These are phyloP conservation scores for Gymnothorax javanicus DNA, from an alignment of 2,797 vertebrate species.

Conservation along the genomic window DNA sequence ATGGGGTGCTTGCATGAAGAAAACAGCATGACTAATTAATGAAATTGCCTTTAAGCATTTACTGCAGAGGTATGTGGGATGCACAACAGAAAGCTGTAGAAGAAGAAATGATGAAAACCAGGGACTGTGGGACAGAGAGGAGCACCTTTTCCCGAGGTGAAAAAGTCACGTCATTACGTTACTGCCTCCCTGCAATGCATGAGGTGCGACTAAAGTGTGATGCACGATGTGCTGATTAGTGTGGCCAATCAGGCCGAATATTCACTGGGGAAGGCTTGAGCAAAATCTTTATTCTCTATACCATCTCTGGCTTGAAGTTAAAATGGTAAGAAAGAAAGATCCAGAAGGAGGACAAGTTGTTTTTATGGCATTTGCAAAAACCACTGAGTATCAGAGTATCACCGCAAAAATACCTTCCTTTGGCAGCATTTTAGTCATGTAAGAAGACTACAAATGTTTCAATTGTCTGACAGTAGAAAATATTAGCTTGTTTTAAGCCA, in stretches of 20 bases:
- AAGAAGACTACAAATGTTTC: too few species aligned
- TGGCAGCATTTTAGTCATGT: too few species aligned
- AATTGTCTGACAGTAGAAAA: too few species aligned
- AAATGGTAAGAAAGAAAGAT: neutral
- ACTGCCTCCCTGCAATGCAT: neutral
- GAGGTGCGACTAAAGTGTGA: neutral
- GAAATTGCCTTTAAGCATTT: neutral
- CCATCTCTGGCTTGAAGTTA: too few species aligned
- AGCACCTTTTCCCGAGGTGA: too few species aligned
- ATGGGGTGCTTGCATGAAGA: neutral
- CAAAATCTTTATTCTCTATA: too few species aligned
- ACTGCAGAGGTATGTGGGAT: neutral
- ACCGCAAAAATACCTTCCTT: too few species aligned
- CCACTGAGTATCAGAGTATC: too few species aligned
- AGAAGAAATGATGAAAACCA: neutral
- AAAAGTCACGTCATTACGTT: neutral
- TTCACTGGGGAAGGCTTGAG: neutral
- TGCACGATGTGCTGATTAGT: neutral
- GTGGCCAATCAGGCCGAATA: neutral
- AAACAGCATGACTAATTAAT: constrained; percentile 22
- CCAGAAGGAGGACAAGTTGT: neutral
- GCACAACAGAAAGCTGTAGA: neutral
- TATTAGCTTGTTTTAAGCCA: too few species aligned
- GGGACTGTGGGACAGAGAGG: neutral
- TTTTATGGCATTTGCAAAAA: neutral